Base-by-base conservation (phyloP, 2,113 vertebrate species). In the Orthochromis malagaraziensis region DNA sequence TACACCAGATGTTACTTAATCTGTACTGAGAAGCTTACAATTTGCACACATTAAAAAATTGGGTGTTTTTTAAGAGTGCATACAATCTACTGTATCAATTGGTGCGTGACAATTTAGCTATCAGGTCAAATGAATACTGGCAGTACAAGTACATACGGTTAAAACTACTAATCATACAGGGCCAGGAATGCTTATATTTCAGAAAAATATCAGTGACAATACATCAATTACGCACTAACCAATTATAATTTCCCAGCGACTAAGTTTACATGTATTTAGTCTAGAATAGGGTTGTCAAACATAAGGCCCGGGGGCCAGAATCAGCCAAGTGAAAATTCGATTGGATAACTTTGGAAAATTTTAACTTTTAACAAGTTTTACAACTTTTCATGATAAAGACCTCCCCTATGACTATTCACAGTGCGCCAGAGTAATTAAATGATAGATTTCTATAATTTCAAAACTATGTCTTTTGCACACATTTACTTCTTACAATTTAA, bases 241-340 rank as follows among this genome's bases (percentile, higher is more conserved):
- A 21, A 70, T 38, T 68, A 40, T 21, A 40, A 68, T 68, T 68
- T 68, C 35, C 3, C 35, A 68, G 63, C 2, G 11, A 21, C 63
- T 68, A 68, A 40, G 31, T 63, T 63, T 19, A 63, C 31, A 19
- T 63, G 29, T 60, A 60, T 33, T 33, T 60, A 33, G 58, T 60
- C 29, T 60, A 63, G 29, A 19, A 60, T 10, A 33, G 31, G 58
- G 58, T 9, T 63, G 58, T 4, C 58, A 63, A 63, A 63, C 58
- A 63, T 63, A 11, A 63, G 17, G 58, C 17, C 31, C 58, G 1
- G 58, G 58, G 16, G 9, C 29, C 16, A 35, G 17, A 35, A 63
- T 35, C 58, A 63, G 17, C 58, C 17, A 35, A 63, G 6, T 0
- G 16, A 35, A n/a, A 35, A 19, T 19, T 19, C 31, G 1, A 19